Conservation (phyloP, 2,888 invertebrate genomes). For the Apodemia hepburni region DNA sequence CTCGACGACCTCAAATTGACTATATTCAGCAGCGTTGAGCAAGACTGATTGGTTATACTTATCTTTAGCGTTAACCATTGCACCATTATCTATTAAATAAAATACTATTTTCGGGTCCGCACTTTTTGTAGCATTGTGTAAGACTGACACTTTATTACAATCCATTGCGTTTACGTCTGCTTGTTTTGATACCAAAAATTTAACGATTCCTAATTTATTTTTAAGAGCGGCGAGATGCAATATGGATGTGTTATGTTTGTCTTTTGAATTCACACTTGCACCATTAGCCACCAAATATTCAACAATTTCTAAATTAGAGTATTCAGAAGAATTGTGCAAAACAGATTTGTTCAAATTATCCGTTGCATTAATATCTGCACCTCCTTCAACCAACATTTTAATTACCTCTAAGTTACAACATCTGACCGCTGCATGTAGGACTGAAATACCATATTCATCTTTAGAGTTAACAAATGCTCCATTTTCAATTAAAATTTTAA, state of each 20-base stretch:
- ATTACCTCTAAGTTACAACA: not conserved
- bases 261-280: not conserved
- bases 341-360: not conserved
- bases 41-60: not conserved
- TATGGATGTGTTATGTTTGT: constrained; percentile 7
- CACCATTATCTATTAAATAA: not conserved
- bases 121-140: not conserved
- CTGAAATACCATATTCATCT: constrained; percentile 3
- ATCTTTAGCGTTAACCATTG: not conserved
- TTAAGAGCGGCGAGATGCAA: not conserved
- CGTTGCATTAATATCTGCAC: not conserved
- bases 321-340: constrained; percentile 1
- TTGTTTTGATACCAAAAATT: constrained; percentile 7
- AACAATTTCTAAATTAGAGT: constrained; percentile 1
- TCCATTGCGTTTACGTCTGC: not conserved
- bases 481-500: constrained; percentile 9
- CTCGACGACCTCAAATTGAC: not conserved
- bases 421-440: not conserved
- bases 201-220: constrained; percentile 1
- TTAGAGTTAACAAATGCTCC: constrained; percentile 11
- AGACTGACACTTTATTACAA: not conserved
- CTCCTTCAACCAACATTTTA: not conserved
- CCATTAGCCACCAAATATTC: constrained; percentile 2
- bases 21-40: not conserved
- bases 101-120: not conserved